These are phyloP conservation scores for Geophilus truncorum DNA, from an alignment of 2,888 invertebrate species.

Conservation along the genomic window DNA sequence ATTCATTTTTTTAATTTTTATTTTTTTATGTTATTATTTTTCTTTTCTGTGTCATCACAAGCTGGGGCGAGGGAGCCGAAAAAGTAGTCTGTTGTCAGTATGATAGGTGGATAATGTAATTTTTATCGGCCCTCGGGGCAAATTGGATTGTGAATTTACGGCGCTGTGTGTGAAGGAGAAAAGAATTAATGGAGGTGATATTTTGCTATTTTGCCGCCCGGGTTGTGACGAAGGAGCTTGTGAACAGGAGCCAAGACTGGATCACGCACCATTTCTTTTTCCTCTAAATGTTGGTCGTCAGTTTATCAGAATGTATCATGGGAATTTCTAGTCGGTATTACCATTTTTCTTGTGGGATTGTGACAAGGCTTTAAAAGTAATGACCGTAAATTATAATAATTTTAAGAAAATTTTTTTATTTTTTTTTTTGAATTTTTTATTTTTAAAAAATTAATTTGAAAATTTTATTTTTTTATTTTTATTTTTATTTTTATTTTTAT, in stretches of 20 bases:
- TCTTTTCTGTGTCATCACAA: neutral
- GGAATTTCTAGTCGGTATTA: neutral
- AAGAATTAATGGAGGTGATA: constrained; percentile 13
- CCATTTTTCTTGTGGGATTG: no score
- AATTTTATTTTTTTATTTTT: no score
- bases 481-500: no score
- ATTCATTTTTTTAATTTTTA: no score
- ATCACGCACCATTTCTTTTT: neutral
- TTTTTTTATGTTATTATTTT: neutral
- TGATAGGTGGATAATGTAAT: constrained; percentile 19
- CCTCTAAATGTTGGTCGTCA: no score
- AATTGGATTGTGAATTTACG: constrained; percentile 17
- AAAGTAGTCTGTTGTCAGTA: constrained; percentile 20
- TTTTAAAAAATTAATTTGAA: neutral
- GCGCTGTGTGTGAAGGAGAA: constrained; percentile 10
- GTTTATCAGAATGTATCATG: neutral
- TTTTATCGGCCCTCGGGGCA: neutral
- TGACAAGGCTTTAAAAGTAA: no score
- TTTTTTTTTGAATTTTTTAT: no score
- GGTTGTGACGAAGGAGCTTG: neutral
- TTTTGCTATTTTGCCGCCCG: constrained; percentile 5
- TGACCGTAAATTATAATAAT: no score
- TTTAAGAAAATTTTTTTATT: neutral
- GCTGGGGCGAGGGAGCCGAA: constrained; percentile 7
- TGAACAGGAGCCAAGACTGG: neutral